A percentile compares a stretch with the other conserved stretches of the same genome.
Conservation (phyloP, 1,140 invertebrate genomes). For the Drosophila bifasciata region DNA sequence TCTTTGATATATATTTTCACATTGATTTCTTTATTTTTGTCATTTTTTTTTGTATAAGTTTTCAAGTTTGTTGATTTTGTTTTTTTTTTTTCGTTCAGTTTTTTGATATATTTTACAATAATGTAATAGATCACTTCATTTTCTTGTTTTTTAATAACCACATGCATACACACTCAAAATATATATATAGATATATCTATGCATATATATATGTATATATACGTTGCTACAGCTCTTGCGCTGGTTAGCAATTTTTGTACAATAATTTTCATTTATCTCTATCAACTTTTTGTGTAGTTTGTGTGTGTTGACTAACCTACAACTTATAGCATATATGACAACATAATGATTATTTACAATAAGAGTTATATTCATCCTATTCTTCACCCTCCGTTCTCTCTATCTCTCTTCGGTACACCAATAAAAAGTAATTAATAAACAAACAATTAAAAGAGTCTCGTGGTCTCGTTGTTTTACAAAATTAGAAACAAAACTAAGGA, state of each 20-base stretch:
- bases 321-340: slow-evolving; percentile 77
- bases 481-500: slow-evolving; percentile 58
- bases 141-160: slow-evolving; percentile 67
- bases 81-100: slow-evolving; percentile 48
- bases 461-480: slow-evolving; percentile 74
- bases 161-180: slow-evolving; percentile 55
- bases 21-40: slow-evolving; percentile 78
- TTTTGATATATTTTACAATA: slow-evolving; percentile 79
- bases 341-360: slow-evolving; percentile 66
- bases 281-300: slow-evolving; percentile 67
- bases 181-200: slow-evolving; percentile 52
- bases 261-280: slow-evolving; percentile 77
- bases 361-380: slow-evolving; percentile 37
- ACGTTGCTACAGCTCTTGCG: slow-evolving; percentile 45
- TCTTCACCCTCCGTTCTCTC: slow-evolving; percentile 25
- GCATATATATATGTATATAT: slow-evolving; percentile 50
- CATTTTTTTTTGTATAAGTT: slow-evolving; percentile 67
- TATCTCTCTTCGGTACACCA: slow-evolving; percentile 40
- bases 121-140: slow-evolving; percentile 82
- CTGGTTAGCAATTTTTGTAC: slow-evolving; percentile 60
- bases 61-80: slow-evolving; percentile 46
- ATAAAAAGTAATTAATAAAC: slow-evolving; percentile 63
- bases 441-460: slow-evolving; percentile 80
- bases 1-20: slow-evolving; percentile 60
- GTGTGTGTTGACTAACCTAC: slow-evolving; percentile 47